phyloP scores from a whole-genome alignment of 2,797 vertebrate species.

The Enteromius mattozi region DNA sequence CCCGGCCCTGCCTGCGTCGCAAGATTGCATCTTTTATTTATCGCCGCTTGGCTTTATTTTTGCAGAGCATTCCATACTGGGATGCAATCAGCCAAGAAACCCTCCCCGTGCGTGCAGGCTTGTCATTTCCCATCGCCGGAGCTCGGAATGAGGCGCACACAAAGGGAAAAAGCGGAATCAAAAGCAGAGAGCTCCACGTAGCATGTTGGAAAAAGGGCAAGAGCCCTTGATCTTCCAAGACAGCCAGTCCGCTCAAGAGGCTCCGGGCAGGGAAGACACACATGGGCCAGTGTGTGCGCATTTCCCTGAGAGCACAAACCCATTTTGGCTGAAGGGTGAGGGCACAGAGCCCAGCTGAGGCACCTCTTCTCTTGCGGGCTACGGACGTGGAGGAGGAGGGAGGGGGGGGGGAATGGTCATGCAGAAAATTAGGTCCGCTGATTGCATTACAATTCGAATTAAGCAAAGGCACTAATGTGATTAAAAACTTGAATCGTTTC shows the following conservation, averaged over 20 bases:
- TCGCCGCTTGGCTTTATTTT: constrained; percentile 91
- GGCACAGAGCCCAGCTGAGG: constrained; percentile 70
- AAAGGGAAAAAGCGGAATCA: constrained; percentile 68
- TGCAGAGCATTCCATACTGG: constrained; percentile 91
- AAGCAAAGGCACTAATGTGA: constrained; percentile 74
- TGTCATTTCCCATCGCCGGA: constrained; percentile 91
- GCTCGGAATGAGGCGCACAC: constrained; percentile 84
- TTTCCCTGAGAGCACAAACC: constrained; percentile 57
- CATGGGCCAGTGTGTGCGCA: constrained; percentile 42
- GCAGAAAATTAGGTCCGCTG: constrained; percentile 85
- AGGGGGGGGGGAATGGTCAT: constrained; percentile 78
- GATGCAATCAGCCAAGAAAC: constrained; percentile 94
- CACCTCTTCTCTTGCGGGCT: constrained; percentile 64
- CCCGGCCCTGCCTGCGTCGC: constrained; percentile 78
- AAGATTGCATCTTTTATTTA: constrained; percentile 98
- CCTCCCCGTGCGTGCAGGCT: constrained; percentile 85
- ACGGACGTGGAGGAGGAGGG: constrained; percentile 61
- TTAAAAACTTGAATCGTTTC: constrained; percentile 81
- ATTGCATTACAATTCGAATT: constrained; percentile 83
- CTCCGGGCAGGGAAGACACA: constrained; percentile 55
- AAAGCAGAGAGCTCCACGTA: constrained; percentile 72
- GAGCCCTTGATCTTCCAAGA: constrained; percentile 58
- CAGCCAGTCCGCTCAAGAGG: constrained; percentile 43
- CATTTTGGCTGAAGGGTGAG: constrained; percentile 70
- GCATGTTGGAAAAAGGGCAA: constrained; percentile 65